Evolutionary conservation across 2,888 invertebrate species (phyloP).

Genomic region (Andricus curvator): DNA sequence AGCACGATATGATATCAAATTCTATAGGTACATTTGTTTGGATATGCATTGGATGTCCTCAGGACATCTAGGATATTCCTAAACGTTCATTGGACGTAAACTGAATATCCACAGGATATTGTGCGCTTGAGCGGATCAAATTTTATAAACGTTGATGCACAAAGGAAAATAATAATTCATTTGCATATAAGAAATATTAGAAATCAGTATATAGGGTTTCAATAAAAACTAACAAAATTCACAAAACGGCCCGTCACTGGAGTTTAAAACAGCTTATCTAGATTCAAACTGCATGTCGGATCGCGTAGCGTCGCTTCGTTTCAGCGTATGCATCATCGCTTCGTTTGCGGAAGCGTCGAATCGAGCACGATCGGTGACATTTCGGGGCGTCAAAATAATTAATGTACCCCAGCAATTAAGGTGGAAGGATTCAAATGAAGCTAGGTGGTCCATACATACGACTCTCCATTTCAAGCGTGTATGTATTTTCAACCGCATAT

Average conservation of each 20-base stretch:
- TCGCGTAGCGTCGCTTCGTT: neutral
- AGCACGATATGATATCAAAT: too few relatives aligned
- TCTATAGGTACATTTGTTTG: too few relatives aligned
- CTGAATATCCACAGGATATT: too few relatives aligned
- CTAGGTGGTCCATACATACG: neutral
- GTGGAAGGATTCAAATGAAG: slow-evolving; percentile 25
- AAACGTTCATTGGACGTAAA: too few relatives aligned
- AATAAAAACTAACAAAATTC: slow-evolving; percentile 5
- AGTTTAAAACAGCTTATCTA: slow-evolving; percentile 25
- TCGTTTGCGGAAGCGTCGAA: slow-evolving; percentile 29
- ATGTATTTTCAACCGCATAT: slow-evolving; percentile 21
- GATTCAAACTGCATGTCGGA: neutral
- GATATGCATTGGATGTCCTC: too few relatives aligned
- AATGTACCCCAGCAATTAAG: slow-evolving; percentile 31
- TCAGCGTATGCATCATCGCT: slow-evolving; percentile 22
- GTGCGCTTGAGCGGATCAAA: neutral
- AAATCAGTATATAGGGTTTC: neutral
- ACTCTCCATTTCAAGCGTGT: neutral
- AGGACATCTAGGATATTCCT: too few relatives aligned
- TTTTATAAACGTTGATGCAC: neutral
- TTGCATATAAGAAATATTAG: neutral
- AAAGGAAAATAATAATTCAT: neutral
- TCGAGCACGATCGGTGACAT: slow-evolving; percentile 16
- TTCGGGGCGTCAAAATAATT: slow-evolving; percentile 32
- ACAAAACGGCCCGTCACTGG: neutral